These are phyloP conservation scores for Caenorhabditis becei DNA, from an alignment of 2,888 invertebrate species.

Conservation along the genomic window DNA sequence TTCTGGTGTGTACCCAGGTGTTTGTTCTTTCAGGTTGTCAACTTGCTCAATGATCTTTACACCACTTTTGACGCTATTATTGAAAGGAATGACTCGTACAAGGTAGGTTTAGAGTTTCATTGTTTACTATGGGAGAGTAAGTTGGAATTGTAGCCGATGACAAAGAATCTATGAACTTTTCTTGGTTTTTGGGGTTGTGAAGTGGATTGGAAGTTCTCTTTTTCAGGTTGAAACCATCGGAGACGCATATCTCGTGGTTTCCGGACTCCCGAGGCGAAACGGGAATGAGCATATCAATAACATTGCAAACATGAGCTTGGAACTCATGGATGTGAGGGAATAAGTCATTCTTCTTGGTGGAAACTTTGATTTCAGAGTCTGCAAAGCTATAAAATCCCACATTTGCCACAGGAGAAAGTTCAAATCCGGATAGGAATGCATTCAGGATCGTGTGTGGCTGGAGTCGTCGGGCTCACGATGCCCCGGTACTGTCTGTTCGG, in stretches of 20 bases:
- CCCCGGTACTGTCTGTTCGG: slow-evolving; percentile 76
- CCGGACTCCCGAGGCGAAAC: slow-evolving; percentile 68
- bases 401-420: slow-evolving; percentile 75
- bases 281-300: slow-evolving; percentile 66
- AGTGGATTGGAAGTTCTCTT: not conserved
- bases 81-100: slow-evolving; percentile 79
- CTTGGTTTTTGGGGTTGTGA: slow-evolving; percentile 10
- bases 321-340: slow-evolving; percentile 49
- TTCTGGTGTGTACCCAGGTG: slow-evolving; percentile 25
- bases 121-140: slow-evolving; percentile 25
- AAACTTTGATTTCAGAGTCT: slow-evolving; percentile 52
- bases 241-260: slow-evolving; percentile 69
- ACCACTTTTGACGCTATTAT: slow-evolving; percentile 79
- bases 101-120: slow-evolving; percentile 67
- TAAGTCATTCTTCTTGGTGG: not conserved
- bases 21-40: slow-evolving; percentile 74
- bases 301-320: slow-evolving; percentile 64
- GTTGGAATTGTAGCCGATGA: slow-evolving; percentile 18
- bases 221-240: slow-evolving; percentile 71
- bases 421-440: slow-evolving; percentile 73
- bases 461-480: slow-evolving; percentile 75
- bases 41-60: slow-evolving; percentile 79
- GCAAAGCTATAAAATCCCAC: slow-evolving; percentile 72
- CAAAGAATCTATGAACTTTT: slow-evolving; percentile 19
- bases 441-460: slow-evolving; percentile 73